These are phyloP conservation scores for Lepidostoma basale DNA, from an alignment of 1,140 invertebrate species.

Conservation along the genomic window DNA sequence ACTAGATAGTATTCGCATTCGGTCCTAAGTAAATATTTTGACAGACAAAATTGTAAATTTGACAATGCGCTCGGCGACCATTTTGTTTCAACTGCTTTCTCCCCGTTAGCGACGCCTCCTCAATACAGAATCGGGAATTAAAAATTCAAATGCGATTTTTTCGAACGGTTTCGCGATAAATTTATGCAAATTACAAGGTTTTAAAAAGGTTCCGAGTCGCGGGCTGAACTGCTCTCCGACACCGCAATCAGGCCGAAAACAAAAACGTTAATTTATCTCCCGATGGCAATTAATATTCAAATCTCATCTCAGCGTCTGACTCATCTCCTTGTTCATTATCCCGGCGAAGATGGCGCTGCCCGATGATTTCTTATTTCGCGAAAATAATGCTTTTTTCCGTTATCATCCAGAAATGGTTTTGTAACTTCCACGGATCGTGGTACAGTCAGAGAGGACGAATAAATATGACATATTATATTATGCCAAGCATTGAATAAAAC, in stretches of 20 bases:
- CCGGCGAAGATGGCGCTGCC: conserved; percentile 37
- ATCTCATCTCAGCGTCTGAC: conserved; percentile 45
- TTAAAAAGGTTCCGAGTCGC: conserved; percentile 38
- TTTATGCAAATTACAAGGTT: conserved; percentile 44
- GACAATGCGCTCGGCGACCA: conserved; percentile 14
- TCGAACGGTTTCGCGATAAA: conserved; percentile 29
- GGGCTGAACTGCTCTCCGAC: conserved; percentile 33
- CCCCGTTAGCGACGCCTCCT: conserved; percentile 6
- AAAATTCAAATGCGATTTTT: conserved; percentile 29
- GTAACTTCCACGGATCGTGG: conserved; percentile 30
- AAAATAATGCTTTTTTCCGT: conserved; percentile 37
- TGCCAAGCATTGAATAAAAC: too few relatives aligned
- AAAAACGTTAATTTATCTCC: conserved; percentile 48
- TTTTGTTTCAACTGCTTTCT: conserved; percentile 31
- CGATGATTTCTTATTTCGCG: conserved; percentile 45
- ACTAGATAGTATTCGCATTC: conserved; percentile 21
- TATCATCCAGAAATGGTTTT: conserved; percentile 26
- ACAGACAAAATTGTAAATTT: conserved; percentile 33
- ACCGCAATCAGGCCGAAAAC: conserved; percentile 46
- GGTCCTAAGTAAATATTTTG: conserved; percentile 36
- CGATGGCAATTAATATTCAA: conserved; percentile 48
- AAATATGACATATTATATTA: too few relatives aligned
- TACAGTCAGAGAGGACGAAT: conserved; percentile 11
- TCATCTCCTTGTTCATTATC: conserved; percentile 48
- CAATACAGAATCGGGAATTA: conserved; percentile 28